Evolutionary conservation across 2,888 invertebrate genomes (phyloP), one percentile per base, ranked within the genome.

Genomic region (Eutolmus rufibarbis): DNA sequence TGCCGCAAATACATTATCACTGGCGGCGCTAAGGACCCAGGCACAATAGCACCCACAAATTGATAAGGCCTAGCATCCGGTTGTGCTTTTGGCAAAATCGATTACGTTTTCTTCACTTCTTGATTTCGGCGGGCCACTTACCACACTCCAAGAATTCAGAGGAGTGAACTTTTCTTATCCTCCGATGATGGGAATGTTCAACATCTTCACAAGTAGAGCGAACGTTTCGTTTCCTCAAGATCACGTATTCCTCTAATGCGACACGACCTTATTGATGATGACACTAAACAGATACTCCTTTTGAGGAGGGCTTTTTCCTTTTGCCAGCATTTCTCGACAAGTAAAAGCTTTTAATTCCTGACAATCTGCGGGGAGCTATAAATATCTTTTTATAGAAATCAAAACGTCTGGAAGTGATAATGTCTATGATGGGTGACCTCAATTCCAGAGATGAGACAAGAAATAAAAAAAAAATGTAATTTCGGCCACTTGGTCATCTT

Each of bases 221-320:
- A 66, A 66, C 66, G 66, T 74, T 81, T 56, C 34, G 46, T 87
- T 74, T 79, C 31, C 16, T 66, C 46, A 81, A 87, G 81, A 86
- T 88, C 88, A 88, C 88, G 88, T 88, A 86, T 74, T 74, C 66
- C 84, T 88, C 86, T 88, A 88, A 88, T 88, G 86, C 88, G 88
- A 88, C 88, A 88, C 88, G 86, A 77, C 88, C 86, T 86, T 87
- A 87, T 86, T 88, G 88, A 88, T 88, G 88, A 88, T 77, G 88
- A 82, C 82, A 88, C 88, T 87, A 87, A 88, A 86, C 84, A 88
- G 86, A 88, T 84, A 86, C 88, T 66, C 40, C 82, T 66, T 84
- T 84, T 84, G 66, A 66, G 46, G 23, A 66, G 56, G 40, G 19
- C 66, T 84, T 84, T 56, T 84, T 66, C 34, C 82, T 66, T 43